Conservation (phyloP, 2,888 invertebrate genomes). For the Andrena haemorrhoa region DNA sequence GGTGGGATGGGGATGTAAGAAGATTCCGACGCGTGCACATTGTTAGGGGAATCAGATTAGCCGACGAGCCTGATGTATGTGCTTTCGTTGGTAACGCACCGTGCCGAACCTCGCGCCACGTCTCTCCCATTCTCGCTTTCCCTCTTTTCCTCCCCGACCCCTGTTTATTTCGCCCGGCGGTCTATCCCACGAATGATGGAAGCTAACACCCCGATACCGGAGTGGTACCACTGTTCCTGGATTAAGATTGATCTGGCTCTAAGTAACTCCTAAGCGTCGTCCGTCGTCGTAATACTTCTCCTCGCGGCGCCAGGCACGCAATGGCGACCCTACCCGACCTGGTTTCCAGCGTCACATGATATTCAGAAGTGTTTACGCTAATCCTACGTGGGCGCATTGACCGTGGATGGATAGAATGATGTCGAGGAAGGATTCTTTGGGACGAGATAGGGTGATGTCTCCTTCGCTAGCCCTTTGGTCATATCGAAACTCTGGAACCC, state of each 20-base stretch:
- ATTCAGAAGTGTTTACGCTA: slow-evolving; percentile 39
- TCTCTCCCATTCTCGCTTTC: slow-evolving; percentile 18
- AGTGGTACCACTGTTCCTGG: slow-evolving; percentile 77
- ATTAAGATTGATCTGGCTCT: slow-evolving; percentile 81
- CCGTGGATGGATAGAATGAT: neutral
- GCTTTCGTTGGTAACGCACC: slow-evolving; percentile 73
- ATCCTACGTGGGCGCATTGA: slow-evolving; percentile 8
- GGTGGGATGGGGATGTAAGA: slow-evolving; percentile 79
- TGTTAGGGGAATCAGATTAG: slow-evolving; percentile 85
- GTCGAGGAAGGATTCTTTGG: neutral
- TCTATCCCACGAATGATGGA: slow-evolving; percentile 67
- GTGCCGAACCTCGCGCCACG: slow-evolving; percentile 54
- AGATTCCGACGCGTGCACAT: slow-evolving; percentile 85
- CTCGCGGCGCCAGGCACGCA: slow-evolving; percentile 66
- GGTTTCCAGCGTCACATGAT: neutral
- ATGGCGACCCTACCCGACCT: slow-evolving; percentile 31
- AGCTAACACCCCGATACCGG: slow-evolving; percentile 76
- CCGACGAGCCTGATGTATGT: slow-evolving; percentile 84
- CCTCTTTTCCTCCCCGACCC: slow-evolving; percentile 25
- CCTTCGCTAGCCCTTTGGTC: neutral
- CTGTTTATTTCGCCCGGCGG: slow-evolving; percentile 47
- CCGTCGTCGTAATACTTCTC: slow-evolving; percentile 71
- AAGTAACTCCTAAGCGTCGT: slow-evolving; percentile 76
- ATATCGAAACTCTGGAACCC: neutral
- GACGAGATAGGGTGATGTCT: neutral